Conservation (phyloP, 2,888 invertebrate species). For the Sthenelais limicola region DNA sequence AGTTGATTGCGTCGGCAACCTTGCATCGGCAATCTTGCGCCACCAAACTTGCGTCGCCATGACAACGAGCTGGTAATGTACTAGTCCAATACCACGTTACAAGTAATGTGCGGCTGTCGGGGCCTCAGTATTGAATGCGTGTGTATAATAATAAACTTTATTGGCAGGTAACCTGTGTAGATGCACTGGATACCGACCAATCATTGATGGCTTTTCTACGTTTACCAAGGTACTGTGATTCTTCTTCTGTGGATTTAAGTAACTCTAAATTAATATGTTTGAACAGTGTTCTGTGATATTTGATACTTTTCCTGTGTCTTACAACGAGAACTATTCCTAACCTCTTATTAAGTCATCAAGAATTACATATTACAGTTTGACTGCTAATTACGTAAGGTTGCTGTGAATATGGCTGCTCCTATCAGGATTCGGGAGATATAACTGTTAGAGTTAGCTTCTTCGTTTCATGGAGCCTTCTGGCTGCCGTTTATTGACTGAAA, state of each 20-base stretch:
- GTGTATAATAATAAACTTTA: not conserved
- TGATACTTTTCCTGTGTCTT: not conserved
- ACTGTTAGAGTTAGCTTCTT: no score
- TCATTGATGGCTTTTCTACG: conserved; percentile 90
- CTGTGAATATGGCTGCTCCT: not conserved
- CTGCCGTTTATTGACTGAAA: no score
- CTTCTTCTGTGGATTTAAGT: not conserved
- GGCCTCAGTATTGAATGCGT: no score
- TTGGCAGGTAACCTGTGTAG: conserved; percentile 83
- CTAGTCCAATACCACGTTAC: no score
- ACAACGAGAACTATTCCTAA: not conserved
- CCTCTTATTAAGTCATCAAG: not conserved
- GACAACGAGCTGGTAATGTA: no score
- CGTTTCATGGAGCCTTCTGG: no score
- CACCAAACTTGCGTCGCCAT: no score
- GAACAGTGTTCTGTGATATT: not conserved
- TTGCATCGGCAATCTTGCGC: no score
- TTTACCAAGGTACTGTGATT: conserved; percentile 55
- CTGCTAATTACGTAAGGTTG: not conserved
- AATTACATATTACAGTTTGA: not conserved
- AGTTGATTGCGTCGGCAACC: no score
- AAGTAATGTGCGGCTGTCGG: no score
- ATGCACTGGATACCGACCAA: conserved; percentile 95
- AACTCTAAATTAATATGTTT: not conserved
- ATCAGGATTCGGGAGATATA: no score